Evolutionary conservation across 2,113 vertebrate genomes (phyloP).

Genomic region (Oostethus manadensis): DNA sequence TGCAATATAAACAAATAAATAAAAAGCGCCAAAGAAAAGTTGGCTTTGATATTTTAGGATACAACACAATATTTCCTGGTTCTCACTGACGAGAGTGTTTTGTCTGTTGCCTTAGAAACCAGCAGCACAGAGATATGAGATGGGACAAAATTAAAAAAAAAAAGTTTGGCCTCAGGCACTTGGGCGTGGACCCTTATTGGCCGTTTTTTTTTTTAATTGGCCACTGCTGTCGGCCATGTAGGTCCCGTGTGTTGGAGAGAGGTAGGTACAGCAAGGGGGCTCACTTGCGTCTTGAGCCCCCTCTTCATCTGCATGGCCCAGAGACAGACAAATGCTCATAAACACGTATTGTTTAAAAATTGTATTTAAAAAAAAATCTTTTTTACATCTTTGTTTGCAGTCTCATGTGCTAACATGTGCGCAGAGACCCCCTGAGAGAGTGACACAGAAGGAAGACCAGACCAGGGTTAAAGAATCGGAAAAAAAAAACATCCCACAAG

Average conservation of each 20-base stretch:
- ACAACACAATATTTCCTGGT: slow-evolving; percentile 55
- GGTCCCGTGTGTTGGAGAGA: slow-evolving; percentile 48
- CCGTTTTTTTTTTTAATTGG: slow-evolving; percentile 57
- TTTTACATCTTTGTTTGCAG: slow-evolving; percentile 28
- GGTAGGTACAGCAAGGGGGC: slow-evolving; percentile 63
- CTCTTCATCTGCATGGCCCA: slow-evolving; percentile 53
- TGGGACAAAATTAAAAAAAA: slow-evolving; percentile 9
- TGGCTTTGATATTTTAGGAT: slow-evolving; percentile 52
- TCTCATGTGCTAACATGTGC: slow-evolving; percentile 29
- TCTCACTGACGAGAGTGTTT: slow-evolving; percentile 36
- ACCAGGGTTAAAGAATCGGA: background rate
- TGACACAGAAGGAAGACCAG: slow-evolving; percentile 49
- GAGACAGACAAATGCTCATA: slow-evolving; percentile 46
- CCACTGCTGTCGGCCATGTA: slow-evolving; percentile 41
- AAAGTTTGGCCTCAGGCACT: slow-evolving; percentile 65
- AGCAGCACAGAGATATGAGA: slow-evolving; percentile 39
- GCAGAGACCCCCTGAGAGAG: slow-evolving; percentile 64
- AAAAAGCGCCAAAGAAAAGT: slow-evolving; percentile 50
- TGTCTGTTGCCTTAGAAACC: slow-evolving; percentile 38
- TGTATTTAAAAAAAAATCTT: too few species aligned
- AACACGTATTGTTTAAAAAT: too few species aligned
- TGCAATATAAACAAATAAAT: slow-evolving; percentile 62
- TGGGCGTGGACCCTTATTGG: slow-evolving; percentile 61
- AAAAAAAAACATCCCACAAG: background rate
- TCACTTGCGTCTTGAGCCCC: slow-evolving; percentile 38